Conservation (phyloP, 2,888 invertebrate species). For the Apomyelois bistriatella region DNA sequence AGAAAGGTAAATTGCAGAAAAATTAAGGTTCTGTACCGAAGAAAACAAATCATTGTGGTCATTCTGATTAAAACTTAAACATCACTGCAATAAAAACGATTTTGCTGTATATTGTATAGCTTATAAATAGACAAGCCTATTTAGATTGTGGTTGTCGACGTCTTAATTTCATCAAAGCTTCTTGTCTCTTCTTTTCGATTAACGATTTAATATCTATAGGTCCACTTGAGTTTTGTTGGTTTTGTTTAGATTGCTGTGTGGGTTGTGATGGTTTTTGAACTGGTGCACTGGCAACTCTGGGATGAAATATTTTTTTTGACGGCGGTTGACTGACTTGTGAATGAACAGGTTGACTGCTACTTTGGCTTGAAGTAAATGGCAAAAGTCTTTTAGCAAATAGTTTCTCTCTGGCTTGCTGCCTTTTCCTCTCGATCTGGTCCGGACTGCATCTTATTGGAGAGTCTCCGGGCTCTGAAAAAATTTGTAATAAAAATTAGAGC, state of each 20-base stretch:
- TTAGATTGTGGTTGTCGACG: constrained; percentile 49
- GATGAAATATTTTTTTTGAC: constrained; percentile 47
- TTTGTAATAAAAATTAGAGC: neutral
- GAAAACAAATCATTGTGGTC: neutral
- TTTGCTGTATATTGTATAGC: neutral
- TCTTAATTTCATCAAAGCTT: constrained; percentile 67
- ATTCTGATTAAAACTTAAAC: neutral
- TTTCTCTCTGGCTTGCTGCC: constrained; percentile 80
- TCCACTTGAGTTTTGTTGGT: constrained; percentile 23
- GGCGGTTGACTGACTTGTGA: constrained; percentile 15
- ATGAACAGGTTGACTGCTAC: constrained; percentile 23
- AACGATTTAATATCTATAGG: constrained; percentile 47
- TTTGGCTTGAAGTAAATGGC: constrained; percentile 58
- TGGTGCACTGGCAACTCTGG: constrained; percentile 39
- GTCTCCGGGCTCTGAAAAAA: constrained; percentile 42
- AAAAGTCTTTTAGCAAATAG: constrained; percentile 73
- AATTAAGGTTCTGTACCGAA: neutral
- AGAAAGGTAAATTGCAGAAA: neutral
- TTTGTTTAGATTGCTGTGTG: constrained; percentile 16
- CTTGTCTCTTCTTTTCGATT: constrained; percentile 71
- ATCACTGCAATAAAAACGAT: neutral
- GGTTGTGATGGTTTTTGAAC: constrained; percentile 21
- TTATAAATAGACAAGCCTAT: constrained; percentile 1
- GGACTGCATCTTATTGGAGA: constrained; percentile 74
- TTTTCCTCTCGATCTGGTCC: constrained; percentile 82